phyloP scores from a whole-genome alignment of 2,888 invertebrate genomes.

The Heteromurus nitidus region DNA sequence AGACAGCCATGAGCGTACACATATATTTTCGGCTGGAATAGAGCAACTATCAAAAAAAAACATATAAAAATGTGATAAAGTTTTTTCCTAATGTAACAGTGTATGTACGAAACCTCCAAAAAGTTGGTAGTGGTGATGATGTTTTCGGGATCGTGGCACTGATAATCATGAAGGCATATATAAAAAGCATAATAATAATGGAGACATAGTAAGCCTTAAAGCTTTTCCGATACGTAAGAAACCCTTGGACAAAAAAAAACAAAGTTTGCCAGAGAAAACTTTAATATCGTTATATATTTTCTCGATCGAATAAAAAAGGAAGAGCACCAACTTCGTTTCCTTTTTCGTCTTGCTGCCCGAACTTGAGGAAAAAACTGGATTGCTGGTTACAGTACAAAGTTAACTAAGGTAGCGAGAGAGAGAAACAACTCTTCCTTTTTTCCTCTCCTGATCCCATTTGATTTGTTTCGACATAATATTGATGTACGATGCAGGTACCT shows the following conservation, averaged over 20 bases:
- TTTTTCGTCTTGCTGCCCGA: constrained; percentile 47
- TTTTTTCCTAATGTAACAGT: too few species aligned
- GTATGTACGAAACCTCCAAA: constrained; percentile 11
- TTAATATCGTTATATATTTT: constrained; percentile 29
- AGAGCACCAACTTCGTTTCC: constrained; percentile 34
- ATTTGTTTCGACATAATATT: constrained; percentile 40
- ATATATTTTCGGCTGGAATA: constrained; percentile 17
- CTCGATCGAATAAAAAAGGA: constrained; percentile 9
- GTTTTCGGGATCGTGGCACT: constrained; percentile 15
- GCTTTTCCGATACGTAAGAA: too few species aligned
- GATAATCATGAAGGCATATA: constrained; percentile 15
- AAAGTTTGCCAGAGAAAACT: constrained; percentile 49
- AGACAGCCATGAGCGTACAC: too few species aligned
- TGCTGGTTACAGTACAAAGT: too few species aligned
- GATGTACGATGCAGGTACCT: constrained; percentile 16
- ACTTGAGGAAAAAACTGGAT: too few species aligned
- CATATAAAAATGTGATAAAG: too few species aligned
- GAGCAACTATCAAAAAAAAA: too few species aligned
- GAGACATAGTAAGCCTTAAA: too few species aligned
- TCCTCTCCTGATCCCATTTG: constrained; percentile 4
- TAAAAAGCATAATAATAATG: too few species aligned
- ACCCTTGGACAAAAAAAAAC: too few species aligned
- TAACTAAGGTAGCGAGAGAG: neutral
- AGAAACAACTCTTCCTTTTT: constrained; percentile 13
- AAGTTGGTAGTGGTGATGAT: constrained; percentile 6